Evolutionary conservation across 2,797 vertebrate species (phyloP).

Genomic region (Smutsia temminckii): DNA sequence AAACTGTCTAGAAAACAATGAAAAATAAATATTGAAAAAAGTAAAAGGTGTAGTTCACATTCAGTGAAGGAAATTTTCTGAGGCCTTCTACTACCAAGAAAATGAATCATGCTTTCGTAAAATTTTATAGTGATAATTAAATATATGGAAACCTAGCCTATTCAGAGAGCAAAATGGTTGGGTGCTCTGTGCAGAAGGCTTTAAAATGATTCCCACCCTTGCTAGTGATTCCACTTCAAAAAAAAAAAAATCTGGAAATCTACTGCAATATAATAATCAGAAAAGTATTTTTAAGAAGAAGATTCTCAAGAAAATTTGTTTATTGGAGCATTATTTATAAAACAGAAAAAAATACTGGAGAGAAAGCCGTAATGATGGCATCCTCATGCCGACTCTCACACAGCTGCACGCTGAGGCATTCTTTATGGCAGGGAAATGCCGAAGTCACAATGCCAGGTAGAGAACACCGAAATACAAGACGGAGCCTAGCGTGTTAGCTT

Average conservation of each 20-base stretch:
- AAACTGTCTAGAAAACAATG: background rate
- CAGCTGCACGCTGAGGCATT: no score
- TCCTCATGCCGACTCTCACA: rapidly evolving
- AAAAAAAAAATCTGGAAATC: background rate
- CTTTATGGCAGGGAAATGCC: background rate
- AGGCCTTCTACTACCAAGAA: background rate
- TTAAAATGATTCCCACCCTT: background rate
- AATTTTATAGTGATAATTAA: background rate
- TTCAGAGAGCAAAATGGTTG: background rate
- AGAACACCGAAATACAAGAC: background rate
- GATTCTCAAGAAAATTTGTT: background rate
- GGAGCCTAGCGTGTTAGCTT: no score
- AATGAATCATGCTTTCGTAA: background rate
- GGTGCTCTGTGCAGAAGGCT: background rate
- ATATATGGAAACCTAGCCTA: background rate
- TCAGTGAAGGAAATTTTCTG: background rate
- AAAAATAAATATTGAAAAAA: background rate
- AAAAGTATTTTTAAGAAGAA: background rate
- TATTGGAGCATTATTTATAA: background rate
- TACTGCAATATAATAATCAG: background rate
- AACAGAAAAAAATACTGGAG: background rate
- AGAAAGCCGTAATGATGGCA: no score
- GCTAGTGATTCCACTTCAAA: background rate
- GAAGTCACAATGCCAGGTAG: no score
- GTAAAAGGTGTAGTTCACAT: background rate